Base-by-base conservation (phyloP, 2,888 invertebrate genomes). In the Cheilosia soror region DNA sequence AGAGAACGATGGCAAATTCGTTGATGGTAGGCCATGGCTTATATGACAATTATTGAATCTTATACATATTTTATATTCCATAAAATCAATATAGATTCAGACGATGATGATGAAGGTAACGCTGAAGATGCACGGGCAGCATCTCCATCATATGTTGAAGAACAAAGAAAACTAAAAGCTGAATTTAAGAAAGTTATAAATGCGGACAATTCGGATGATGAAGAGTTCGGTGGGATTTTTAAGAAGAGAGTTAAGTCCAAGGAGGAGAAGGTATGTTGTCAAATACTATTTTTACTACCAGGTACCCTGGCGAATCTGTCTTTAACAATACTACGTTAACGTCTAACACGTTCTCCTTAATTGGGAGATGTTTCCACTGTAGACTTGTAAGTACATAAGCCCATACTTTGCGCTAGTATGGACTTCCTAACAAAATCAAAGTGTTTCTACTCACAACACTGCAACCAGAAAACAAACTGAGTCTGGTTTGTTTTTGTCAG, bases 111-210 rank as follows among this genome's bases (percentile, higher is more conserved):
- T 20, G 58, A 76, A 49, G 87, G 87, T 53, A 75, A 88, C 58
- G 89, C 87, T 57, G 79, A 87, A 15, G 78, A 88, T 42, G 87
- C 88, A 4, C 88, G 90, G 27, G 75, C 90, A 6, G 88, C 89
- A 13, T 93, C 93, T 0, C 93, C 93, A 0, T 94, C 95, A 0
- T 95, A 96, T 88, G 93, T 93, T 5, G 94, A 96, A 90, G 95
- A 96, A 90, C 95, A 96, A 89, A 92, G 93, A 53, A 92, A 93
- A 63, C 89, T 97, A 2, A 95, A 94, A 90, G 94, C 94, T 60
- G 95, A 94, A 91, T 95, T 96, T 65, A 94, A 93, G 88, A 91
- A 93, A 63, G 93, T 92, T 0, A 88, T 95, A 55, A 89, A 92
- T 42, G 88, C 92, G 68, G 89, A 91, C 7, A 90, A 92, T 2